Conservation (phyloP, 2,888 invertebrate genomes). For the Lysandra coridon region DNA sequence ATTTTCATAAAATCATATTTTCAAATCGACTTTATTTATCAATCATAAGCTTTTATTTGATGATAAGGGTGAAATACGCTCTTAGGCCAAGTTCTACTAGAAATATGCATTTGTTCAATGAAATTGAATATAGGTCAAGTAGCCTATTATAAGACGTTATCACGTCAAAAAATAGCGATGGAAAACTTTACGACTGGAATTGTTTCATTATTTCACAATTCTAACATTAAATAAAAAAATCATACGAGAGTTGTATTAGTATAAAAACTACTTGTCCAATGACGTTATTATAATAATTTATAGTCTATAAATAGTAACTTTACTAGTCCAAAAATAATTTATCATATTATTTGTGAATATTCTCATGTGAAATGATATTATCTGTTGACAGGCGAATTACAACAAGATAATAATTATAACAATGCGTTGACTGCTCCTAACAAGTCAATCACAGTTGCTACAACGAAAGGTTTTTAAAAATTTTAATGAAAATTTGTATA, state of each 20-base stretch:
- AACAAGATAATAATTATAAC: not conserved
- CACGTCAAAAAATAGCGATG: not conserved
- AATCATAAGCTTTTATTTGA: no score
- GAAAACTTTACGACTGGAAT: not conserved
- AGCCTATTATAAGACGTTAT: no score
- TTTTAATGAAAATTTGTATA: no score
- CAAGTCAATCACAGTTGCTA: not conserved
- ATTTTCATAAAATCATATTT: no score
- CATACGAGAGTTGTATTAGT: not conserved
- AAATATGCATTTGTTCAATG: no score
- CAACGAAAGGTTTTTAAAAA: not conserved
- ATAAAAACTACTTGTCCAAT: not conserved
- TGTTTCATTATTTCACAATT: not conserved
- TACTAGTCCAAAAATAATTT: not conserved
- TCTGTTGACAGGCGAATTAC: not conserved
- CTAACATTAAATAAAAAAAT: not conserved
- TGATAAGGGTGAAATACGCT: no score
- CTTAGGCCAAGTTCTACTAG: no score
- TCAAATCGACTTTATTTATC: no score
- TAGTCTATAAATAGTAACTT: not conserved
- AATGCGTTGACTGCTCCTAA: not conserved
- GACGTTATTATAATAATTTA: no score
- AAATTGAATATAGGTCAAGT: no score
- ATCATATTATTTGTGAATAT: not conserved
- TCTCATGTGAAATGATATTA: not conserved